Conservation (phyloP, 2,888 invertebrate genomes). For the Ceratothoa steindachneri region DNA sequence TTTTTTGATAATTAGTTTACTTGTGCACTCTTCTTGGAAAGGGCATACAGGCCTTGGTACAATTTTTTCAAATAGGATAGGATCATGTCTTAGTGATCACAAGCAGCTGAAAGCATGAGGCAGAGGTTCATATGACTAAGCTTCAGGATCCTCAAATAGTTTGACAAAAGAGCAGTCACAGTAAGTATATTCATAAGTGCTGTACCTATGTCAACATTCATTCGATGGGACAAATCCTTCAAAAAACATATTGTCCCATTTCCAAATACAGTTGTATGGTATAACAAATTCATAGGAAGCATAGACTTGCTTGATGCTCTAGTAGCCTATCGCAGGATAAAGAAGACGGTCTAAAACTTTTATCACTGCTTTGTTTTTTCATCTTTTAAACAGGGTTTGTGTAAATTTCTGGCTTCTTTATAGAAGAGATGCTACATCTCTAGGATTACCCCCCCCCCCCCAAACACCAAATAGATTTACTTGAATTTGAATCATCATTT, state of each 20-base stretch:
- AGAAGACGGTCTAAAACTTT: neutral
- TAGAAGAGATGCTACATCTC: neutral
- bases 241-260: neutral
- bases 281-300: neutral
- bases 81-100: neutral
- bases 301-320: neutral
- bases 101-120: neutral
- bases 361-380: neutral
- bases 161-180: neutral
- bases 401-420: neutral
- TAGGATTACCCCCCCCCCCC: neutral
- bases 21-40: neutral
- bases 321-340: neutral
- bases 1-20: neutral
- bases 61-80: neutral
- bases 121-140: neutral
- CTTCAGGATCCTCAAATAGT: neutral
- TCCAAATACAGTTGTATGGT: neutral
- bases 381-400: neutral
- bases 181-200: neutral
- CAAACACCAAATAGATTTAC: neutral
- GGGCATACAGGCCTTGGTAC: neutral
- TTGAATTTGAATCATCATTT: neutral
- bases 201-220: neutral
- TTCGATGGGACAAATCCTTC: neutral